Evolutionary conservation across 2,888 invertebrate genomes (phyloP), one percentile per base, ranked within the genome.

Genomic region (Lapara coniferarum): DNA sequence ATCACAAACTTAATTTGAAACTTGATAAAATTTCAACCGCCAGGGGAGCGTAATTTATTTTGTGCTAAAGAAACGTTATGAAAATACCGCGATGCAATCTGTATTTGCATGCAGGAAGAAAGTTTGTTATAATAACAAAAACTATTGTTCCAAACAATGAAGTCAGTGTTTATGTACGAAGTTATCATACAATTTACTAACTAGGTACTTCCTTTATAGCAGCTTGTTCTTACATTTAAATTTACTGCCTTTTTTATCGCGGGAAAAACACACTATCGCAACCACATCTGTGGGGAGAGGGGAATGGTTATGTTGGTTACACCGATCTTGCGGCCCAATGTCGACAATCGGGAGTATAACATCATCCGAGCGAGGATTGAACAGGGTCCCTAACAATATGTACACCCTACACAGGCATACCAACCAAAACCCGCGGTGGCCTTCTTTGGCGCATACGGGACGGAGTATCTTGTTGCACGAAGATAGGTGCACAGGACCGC

Each of bases 11-110:
- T 51, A 12, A 14, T 51, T 51, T 56, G 19, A 25, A 56, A 56
- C 56, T 30, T 13, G 12, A 19, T 6, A 56, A 16, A 56, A 56
- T 56, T 56, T 2, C 12, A 25, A 6, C 6, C 25, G 25, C 25
- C 5, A 19, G 56, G 56, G 25, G 56, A 19, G 16, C 12, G 12
- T 13, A 25, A 13, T 25, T 25, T 13, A 25, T 56, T 25, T 19
- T 25, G 25, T 13, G 56, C 25, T 13, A 30, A 56, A 13, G 25
- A 13, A 59, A 59, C 37, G 12, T 2, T 10, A 2, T 13, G 46
- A 63, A 63, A 49, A 63, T 49, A 63, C 63, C 19, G 16, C 13
- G 12, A 19, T 46, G 49, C 63, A 63, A 59, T 10, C 46, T 59
- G 46, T 49, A 49, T 63, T 63, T 19, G 49, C 46, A 19, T 49